A percentile compares a stretch with the other conserved stretches of the same genome.
These are phyloP conservation scores for Tringa solitaria DNA, from an alignment of 2,113 vertebrate species.

Conservation along the genomic window DNA sequence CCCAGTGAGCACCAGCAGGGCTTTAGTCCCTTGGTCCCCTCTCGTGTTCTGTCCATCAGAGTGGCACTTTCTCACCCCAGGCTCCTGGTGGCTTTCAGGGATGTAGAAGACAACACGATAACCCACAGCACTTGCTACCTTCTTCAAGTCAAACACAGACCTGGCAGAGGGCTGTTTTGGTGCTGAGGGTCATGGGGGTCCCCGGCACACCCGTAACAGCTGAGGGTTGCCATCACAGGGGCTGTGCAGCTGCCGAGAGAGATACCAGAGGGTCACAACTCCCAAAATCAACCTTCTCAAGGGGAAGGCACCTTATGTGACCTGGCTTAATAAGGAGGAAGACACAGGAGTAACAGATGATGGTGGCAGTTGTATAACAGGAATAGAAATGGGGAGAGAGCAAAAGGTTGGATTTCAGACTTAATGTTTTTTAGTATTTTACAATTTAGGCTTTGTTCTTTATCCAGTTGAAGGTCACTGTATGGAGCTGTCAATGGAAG, in stretches of 20 bases:
- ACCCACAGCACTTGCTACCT: neutral
- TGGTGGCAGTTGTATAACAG: neutral
- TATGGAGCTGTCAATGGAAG: neutral
- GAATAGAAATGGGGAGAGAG: neutral
- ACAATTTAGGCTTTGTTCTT: neutral
- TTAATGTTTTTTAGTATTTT: neutral
- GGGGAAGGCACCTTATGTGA: neutral
- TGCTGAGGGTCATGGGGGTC: neutral
- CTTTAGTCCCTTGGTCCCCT: neutral
- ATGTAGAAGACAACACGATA: neutral
- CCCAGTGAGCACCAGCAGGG: neutral
- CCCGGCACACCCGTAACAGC: rapidly evolving
- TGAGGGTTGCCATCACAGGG: neutral
- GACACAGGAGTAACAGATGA: neutral
- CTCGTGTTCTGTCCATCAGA: neutral
- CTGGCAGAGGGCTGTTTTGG: neutral
- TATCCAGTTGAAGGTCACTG: neutral
- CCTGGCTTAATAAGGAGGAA: neutral
- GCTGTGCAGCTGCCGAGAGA: rapidly evolving
- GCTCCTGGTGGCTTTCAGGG: neutral
- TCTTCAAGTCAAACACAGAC: neutral
- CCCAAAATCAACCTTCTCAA: neutral
- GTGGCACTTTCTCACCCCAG: neutral
- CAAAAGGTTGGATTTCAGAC: neutral
- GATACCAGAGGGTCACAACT: neutral